Conservation (phyloP, 2,113 vertebrate genomes). For the Colius striatus region DNA sequence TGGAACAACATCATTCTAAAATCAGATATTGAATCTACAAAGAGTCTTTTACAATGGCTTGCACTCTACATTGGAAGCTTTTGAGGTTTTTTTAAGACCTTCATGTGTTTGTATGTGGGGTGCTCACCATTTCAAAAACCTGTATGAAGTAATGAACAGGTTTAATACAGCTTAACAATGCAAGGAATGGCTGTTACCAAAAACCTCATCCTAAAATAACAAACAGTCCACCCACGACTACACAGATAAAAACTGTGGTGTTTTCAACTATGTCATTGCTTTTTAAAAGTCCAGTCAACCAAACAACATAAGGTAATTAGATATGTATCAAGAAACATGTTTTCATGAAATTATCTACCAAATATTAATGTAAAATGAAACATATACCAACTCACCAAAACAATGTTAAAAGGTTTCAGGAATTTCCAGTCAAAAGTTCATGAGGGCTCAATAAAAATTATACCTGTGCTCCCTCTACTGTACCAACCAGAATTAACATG, state of each 20-base stretch:
- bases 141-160: neutral
- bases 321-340: neutral
- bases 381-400: neutral
- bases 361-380: neutral
- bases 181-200: neutral
- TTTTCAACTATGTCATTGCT: neutral
- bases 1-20: neutral
- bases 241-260: neutral
- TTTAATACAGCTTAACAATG: neutral
- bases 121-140: neutral
- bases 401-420: neutral
- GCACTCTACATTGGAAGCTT: neutral
- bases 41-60: neutral
- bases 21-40: neutral
- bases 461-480: constrained; percentile 65
- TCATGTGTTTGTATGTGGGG: neutral
- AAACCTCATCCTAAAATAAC: neutral
- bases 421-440: neutral
- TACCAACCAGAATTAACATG: constrained; percentile 11
- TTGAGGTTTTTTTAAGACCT: neutral
- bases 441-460: neutral
- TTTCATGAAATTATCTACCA: neutral
- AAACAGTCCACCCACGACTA: neutral
- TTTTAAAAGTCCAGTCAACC: neutral
- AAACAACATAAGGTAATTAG: neutral